A percentile compares a stretch with the other conserved stretches of the same genome.
Evolutionary conservation across 2,888 invertebrate genomes (phyloP).

Genomic region (Lamellibrachia satsuma): DNA sequence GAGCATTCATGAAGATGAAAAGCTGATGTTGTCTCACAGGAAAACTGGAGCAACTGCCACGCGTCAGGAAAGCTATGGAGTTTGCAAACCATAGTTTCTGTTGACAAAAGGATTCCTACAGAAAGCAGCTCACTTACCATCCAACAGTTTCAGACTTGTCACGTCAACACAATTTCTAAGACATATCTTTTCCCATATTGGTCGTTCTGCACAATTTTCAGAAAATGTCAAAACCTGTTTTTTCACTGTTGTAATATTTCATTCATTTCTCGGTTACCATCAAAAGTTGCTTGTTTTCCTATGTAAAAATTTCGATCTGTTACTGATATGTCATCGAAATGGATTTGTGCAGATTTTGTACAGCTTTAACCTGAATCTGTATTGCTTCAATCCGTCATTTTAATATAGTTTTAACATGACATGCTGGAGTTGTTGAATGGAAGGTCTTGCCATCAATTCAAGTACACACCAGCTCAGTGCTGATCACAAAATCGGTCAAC

Average conservation of each 20-base stretch:
- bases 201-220: background rate
- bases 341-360: background rate
- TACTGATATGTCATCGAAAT: background rate
- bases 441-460: background rate
- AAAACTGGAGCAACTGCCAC: background rate
- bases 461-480: background rate
- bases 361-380: background rate
- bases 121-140: background rate
- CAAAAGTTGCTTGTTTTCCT: background rate
- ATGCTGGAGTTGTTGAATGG: background rate
- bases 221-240: background rate
- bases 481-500: background rate
- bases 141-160: background rate
- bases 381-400: background rate
- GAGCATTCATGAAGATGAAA: too few relatives aligned
- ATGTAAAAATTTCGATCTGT: background rate
- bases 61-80: background rate
- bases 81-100: slow-evolving; percentile 6
- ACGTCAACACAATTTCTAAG: background rate
- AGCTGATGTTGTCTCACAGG: background rate
- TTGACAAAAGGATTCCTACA: background rate
- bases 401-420: background rate
- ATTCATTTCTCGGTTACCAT: background rate
- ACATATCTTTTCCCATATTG: background rate
- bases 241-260: background rate